Conservation (phyloP, 1,140 invertebrate genomes). For the Drosophila trapezifrons region DNA sequence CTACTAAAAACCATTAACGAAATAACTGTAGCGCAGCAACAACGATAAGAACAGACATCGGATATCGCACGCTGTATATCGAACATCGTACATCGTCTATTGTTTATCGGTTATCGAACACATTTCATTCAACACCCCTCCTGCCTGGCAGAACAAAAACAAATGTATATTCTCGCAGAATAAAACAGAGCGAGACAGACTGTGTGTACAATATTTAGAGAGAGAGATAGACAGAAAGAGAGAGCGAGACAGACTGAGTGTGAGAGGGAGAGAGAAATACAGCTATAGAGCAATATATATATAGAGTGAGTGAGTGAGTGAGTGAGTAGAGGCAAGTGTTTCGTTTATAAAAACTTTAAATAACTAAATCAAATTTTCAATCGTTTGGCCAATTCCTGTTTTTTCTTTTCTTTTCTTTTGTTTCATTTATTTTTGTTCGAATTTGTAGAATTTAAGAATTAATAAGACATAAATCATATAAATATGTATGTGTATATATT, state of each 20-base stretch:
- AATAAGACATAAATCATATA: constrained; percentile 60
- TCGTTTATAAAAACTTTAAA: constrained; percentile 28
- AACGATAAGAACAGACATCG: constrained; percentile 32
- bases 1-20: constrained; percentile 26
- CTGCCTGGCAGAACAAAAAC: constrained; percentile 61
- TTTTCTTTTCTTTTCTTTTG: constrained; percentile 45
- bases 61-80: constrained; percentile 39
- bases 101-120: constrained; percentile 56
- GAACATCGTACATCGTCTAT: constrained; percentile 19
- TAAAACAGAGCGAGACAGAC: constrained; percentile 23
- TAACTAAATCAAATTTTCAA: constrained; percentile 71
- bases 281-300: constrained; percentile 35
- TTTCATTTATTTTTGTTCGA: constrained; percentile 59
- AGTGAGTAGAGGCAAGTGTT: constrained; percentile 67
- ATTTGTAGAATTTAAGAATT: constrained; percentile 59
- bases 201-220: constrained; percentile 32
- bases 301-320: constrained; percentile 39
- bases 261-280: constrained; percentile 38
- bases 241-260: constrained; percentile 43
- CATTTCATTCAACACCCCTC: constrained; percentile 82
- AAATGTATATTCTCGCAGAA: constrained; percentile 15
- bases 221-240: constrained; percentile 49
- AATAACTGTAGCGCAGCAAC: constrained; percentile 54
- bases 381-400: constrained; percentile 83
- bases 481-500: constrained; percentile 57